Conservation (phyloP, 2,113 vertebrate species). For the Prunella himalayana region DNA sequence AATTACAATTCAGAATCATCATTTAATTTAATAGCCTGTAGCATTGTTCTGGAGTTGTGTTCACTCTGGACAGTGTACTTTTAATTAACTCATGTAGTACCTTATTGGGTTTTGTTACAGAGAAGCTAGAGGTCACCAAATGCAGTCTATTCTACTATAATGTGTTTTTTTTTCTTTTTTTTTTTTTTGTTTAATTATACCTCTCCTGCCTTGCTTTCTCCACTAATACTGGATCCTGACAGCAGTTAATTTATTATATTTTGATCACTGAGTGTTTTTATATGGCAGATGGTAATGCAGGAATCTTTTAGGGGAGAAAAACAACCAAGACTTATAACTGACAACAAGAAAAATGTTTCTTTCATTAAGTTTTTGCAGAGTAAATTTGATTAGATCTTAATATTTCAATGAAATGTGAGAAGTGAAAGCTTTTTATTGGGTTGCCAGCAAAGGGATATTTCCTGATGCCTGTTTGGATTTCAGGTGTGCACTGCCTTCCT, state of each 20-base stretch:
- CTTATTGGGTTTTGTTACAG: not conserved
- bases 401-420: not conserved
- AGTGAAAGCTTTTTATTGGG: not conserved
- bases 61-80: not conserved
- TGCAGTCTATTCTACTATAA: not conserved
- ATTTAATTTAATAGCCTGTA: conserved; percentile 52
- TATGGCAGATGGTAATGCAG: not conserved
- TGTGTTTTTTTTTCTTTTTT: not conserved
- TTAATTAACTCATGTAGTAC: conserved; percentile 48
- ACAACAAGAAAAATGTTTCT: not conserved
- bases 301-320: not conserved
- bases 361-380: not conserved
- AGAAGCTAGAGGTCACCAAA: not conserved
- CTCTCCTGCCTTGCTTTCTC: not conserved
- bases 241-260: not conserved
- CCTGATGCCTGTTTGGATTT: not conserved
- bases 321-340: not conserved
- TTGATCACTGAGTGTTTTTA: not conserved
- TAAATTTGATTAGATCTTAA: not conserved
- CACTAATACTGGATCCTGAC: not conserved
- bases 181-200: not conserved
- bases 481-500: not conserved
- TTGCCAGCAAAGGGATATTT: not conserved
- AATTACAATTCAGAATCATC: conserved; percentile 15
- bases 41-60: conserved; percentile 37